Evolutionary conservation across 2,797 vertebrate genomes (phyloP), one percentile per base, ranked within the genome.

Genomic region (Clarias fuscus): DNA sequence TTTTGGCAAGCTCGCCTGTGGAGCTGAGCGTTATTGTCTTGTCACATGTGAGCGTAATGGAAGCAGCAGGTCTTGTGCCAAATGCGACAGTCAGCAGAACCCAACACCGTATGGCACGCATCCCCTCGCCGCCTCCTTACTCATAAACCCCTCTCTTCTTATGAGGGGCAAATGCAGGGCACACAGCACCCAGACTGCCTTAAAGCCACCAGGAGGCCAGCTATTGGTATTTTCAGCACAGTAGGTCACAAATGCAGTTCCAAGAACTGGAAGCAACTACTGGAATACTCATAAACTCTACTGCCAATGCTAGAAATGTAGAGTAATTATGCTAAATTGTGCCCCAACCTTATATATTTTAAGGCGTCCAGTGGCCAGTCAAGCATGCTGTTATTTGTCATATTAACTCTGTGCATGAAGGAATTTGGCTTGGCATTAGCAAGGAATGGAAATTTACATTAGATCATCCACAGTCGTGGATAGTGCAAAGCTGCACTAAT

Each of bases 291-390:
- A 88, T 90, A 89, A 91, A 90, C 87, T 58, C 15, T 68, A n/a
- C 82, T 89, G 88, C 89, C 85, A 87, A 76, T 80, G 82, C 76
- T 79, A 85, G 84, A 86, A 88, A 72, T 84, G 84, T 87, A 84
- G 88, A 89, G 85, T 81, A 90, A 68, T 85, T 59, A 91, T 92
- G 92, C 91, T 92, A 93, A 92, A 91, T 90, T 90, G 88, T 92
- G 91, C 91, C 89, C 89, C 82, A 89, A 91, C 84, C 90, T 86
- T 90, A 86, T 79, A 87, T 91, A 84, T 88, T 93, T 91, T 90
- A 90, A 91, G 91, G 91, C 93, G 91, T 93, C 92, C 92, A 94
- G 92, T 90, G 90, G 90, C 88, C 84, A 91, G 90, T 92, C 91
- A 92, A 91, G 88, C 59, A 82, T 83, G 71, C 91, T 92, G 90